phyloP scores from a whole-genome alignment of 1,140 invertebrate genomes.

The Mamestra configurata region DNA sequence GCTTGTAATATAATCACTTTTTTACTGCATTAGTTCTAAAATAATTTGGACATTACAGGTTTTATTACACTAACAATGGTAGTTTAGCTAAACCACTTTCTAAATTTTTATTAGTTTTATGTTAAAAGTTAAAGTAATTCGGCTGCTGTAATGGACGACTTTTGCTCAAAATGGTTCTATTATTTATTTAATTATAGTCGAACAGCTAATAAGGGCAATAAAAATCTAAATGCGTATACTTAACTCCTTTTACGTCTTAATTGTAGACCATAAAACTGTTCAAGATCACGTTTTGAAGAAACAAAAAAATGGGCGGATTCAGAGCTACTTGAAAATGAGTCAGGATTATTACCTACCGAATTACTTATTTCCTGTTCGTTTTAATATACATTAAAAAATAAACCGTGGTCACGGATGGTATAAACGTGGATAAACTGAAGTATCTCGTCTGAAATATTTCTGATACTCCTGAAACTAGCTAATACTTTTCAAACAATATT shows the following conservation, averaged over 20 bases:
- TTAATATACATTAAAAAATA: too few relatives aligned
- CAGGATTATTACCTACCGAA: not conserved
- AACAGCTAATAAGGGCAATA: slow-evolving; percentile 35
- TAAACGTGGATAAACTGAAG: too few relatives aligned
- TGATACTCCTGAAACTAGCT: too few relatives aligned
- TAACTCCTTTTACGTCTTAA: slow-evolving; percentile 30
- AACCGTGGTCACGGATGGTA: too few relatives aligned
- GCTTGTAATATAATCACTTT: not conserved
- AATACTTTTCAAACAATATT: too few relatives aligned
- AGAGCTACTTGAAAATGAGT: not conserved
- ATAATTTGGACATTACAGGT: not conserved
- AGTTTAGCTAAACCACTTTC: slow-evolving; percentile 3
- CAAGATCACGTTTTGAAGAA: not conserved
- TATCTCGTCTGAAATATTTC: too few relatives aligned
- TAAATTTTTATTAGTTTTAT: slow-evolving; percentile 56
- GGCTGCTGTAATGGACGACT: not conserved
- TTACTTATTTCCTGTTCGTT: not conserved
- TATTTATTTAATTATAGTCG: slow-evolving; percentile 33
- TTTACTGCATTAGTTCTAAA: not conserved
- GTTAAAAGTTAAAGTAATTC: slow-evolving; percentile 36
- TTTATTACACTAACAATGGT: not conserved
- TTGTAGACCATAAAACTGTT: slow-evolving; percentile 18
- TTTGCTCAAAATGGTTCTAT: not conserved
- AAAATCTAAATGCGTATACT: slow-evolving; percentile 29
- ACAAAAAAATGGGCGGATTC: not conserved